Base-by-base conservation (phyloP, 2,113 vertebrate species). In the Meriones unguiculatus region DNA sequence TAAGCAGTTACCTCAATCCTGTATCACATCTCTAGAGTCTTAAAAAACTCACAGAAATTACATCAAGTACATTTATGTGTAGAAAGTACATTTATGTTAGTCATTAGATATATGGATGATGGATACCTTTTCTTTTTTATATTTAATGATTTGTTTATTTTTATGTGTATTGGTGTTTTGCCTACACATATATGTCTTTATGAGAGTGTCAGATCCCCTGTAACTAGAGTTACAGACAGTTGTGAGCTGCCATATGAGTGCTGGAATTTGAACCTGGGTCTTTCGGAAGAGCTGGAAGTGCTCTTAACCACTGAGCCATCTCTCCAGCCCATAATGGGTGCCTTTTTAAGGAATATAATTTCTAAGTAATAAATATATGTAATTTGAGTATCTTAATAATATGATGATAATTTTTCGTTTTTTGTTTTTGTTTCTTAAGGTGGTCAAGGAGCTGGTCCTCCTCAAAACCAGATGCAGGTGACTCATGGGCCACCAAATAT, bases 391-490 rank as follows among this genome's bases (percentile, higher is more conserved):
- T 54, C 87, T 41, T 94, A 57, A 14, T 96, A 80, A 93, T 54
- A 14, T 96, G 72, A 93, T 67, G 72, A 94, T 64, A 82, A 50
- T 92, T 93, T 96, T 97, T 93, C 11, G 84, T 95, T 90, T 88
- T 95, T 89, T 91, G 38, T 73, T 97, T 90, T 95, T 77, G n/a
- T 92, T 76, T 73, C 46, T 73, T 97, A 97, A 98, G 98, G 98
- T 99, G 99, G 98, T 82, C 98, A 99, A 99, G 99, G 98, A 96
- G 98, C 98, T 99, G 99, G 98, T 98, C 99, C 98, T 98, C 98
- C 98, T 96, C 99, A 99, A 97, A 99, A 98, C 98, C 99, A 99
- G 97, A 99, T 99, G 98, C 99, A 99, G 94, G 98, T 99, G 97
- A 98, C 99, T 52, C 99, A 99, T 0, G 98, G 98, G 80, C 98